Evolutionary conservation across 2,888 invertebrate species (phyloP).

Genomic region (Allacma fusca): DNA sequence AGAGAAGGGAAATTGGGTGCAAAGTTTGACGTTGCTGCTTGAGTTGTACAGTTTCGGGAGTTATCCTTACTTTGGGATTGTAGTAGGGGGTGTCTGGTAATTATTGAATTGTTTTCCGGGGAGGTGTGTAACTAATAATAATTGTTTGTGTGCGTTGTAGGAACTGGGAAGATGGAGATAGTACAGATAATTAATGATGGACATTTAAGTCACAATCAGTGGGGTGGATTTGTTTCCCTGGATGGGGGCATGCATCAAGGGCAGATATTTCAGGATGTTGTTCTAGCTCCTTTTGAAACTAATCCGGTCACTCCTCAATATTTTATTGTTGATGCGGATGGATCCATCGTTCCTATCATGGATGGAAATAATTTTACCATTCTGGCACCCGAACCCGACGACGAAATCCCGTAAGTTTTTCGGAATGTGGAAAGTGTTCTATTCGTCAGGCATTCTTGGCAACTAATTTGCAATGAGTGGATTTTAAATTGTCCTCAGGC

Average conservation of each 20-base stretch:
- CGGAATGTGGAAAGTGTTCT: background rate
- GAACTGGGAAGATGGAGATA: constrained; percentile 35
- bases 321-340: constrained; percentile 37
- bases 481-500: constrained; percentile 25
- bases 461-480: too few relatives aligned
- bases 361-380: constrained; percentile 36
- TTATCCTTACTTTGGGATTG: too few relatives aligned
- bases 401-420: constrained; percentile 41
- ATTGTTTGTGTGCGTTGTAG: background rate
- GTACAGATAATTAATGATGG: constrained; percentile 33
- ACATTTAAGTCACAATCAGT: constrained; percentile 16
- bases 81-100: too few relatives aligned
- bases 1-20: too few relatives aligned
- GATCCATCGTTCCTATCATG: constrained; percentile 35
- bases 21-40: too few relatives aligned
- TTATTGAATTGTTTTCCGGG: too few relatives aligned
- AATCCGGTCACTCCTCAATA: constrained; percentile 29
- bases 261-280: constrained; percentile 22
- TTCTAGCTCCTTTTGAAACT: constrained; percentile 31
- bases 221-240: constrained; percentile 33
- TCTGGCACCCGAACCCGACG: constrained; percentile 24
- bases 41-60: too few relatives aligned
- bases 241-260: constrained; percentile 23
- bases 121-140: too few relatives aligned
- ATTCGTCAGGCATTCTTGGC: too few relatives aligned